Conservation (phyloP, 1,140 invertebrate genomes). For the Microvelia longipes region DNA sequence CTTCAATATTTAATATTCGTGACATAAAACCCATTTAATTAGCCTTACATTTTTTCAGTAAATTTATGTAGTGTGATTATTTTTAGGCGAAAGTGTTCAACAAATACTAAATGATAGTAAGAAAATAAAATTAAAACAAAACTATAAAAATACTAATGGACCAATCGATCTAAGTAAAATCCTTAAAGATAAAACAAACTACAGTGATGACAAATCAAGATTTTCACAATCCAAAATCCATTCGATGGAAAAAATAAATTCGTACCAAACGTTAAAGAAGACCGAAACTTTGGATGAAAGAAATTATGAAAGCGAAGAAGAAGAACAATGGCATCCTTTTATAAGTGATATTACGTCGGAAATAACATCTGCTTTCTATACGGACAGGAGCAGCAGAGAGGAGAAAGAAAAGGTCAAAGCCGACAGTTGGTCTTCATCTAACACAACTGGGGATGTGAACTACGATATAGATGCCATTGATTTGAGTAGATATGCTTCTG, state of each 20-base stretch:
- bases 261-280: not conserved
- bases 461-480: not conserved
- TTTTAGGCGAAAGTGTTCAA: not conserved
- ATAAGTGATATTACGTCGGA: too few relatives aligned
- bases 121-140: not conserved
- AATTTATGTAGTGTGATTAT: not conserved
- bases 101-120: not conserved
- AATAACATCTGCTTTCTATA: not conserved
- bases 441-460: not conserved
- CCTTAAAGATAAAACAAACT: not conserved
- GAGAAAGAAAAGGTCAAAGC: not conserved
- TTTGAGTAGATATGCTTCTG: not conserved
- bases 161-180: not conserved
- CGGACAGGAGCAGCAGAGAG: not conserved
- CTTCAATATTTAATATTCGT: not conserved
- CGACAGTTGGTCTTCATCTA: not conserved
- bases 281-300: not conserved
- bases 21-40: not conserved
- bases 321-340: too few relatives aligned
- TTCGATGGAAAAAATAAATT: not conserved
- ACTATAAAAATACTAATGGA: not conserved
- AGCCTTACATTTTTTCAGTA: not conserved
- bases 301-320: too few relatives aligned
- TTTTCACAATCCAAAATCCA: not conserved
- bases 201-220: not conserved